Conservation (phyloP, 2,113 vertebrate genomes). For the Cinclus cinclus region DNA sequence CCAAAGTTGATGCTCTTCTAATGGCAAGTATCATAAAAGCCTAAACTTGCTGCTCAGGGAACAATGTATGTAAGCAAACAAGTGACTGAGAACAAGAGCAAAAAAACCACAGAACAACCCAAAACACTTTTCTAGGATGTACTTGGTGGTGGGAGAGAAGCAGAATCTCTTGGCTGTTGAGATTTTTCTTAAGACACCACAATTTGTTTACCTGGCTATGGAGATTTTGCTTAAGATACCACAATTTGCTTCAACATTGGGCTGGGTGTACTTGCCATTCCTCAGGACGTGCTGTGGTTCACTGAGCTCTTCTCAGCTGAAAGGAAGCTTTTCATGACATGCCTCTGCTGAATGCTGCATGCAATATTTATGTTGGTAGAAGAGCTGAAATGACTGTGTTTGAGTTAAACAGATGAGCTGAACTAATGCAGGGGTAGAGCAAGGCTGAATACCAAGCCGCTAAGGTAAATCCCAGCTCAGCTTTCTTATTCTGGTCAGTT, state of each 20-base stretch:
- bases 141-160: neutral
- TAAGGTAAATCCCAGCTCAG: neutral
- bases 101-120: neutral
- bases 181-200: neutral
- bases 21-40: neutral
- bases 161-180: neutral
- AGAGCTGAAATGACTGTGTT: neutral
- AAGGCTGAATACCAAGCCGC: neutral
- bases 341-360: neutral
- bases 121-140: neutral
- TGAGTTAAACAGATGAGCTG: neutral
- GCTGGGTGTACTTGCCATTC: neutral
- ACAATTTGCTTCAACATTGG: neutral
- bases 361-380: neutral
- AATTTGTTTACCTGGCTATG: neutral
- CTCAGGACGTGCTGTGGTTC: neutral
- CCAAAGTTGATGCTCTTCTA: neutral
- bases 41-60: neutral
- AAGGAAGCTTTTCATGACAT: neutral
- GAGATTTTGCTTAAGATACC: neutral
- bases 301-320: neutral
- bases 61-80: neutral
- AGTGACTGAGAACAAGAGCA: neutral
- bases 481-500: neutral
- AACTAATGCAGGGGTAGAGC: neutral